A percentile compares a stretch with the other conserved stretches of the same genome.
Evolutionary conservation across 2,888 invertebrate species (phyloP).

Genomic region (Leucozona laternaria): DNA sequence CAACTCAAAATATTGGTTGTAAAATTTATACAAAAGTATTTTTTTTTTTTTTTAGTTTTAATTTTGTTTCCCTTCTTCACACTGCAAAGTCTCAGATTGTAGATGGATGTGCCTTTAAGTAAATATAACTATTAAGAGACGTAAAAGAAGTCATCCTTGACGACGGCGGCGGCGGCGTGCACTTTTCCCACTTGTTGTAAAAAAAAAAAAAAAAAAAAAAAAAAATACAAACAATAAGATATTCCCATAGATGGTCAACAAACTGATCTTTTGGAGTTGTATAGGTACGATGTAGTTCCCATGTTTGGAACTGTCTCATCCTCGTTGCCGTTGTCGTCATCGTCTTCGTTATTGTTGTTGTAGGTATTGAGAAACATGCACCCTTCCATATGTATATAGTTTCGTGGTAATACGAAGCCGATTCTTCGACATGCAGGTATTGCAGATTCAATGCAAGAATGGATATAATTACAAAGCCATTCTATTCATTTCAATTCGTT

Average conservation of each 20-base stretch:
- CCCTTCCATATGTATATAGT: neutral
- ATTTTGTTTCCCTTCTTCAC: conserved; percentile 8
- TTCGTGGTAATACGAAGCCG: conserved; percentile 37
- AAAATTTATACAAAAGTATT: neutral
- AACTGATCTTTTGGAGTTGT: conserved; percentile 16
- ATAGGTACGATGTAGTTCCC: neutral
- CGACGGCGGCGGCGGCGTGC: too few species aligned
- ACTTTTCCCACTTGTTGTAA: conserved; percentile 32
- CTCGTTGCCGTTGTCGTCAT: neutral
- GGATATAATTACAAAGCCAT: conserved; percentile 58
- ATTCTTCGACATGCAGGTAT: conserved; percentile 19
- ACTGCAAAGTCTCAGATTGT: conserved; percentile 3
- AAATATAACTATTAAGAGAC: conserved; percentile 4
- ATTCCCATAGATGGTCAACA: conserved; percentile 58
- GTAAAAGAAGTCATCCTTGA: conserved; percentile 56
- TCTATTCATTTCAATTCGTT: conserved; percentile 38
- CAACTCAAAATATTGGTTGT: neutral
- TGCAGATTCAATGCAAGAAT: conserved; percentile 40
- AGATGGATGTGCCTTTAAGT: neutral
- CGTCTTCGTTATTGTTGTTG: too few species aligned
- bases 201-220: neutral
- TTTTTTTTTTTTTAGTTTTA: neutral
- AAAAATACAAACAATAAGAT: conserved; percentile 38
- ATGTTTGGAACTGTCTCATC: conserved; percentile 26
- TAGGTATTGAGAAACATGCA: conserved; percentile 12